phyloP scores from a whole-genome alignment of 1,140 invertebrate species.

The Meloidogyne hapla region DNA sequence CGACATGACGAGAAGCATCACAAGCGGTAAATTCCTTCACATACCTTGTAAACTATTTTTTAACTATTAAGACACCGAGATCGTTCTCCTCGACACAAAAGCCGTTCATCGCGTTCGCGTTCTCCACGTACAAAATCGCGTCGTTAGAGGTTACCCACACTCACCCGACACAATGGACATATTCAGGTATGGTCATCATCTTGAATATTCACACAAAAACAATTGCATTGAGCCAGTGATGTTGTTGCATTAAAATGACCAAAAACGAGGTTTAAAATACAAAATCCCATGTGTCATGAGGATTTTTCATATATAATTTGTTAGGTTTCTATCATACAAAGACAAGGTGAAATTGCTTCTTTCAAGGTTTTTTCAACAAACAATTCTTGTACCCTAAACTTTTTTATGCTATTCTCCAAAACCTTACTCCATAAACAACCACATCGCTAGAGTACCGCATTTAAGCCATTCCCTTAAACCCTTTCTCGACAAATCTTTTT shows the following conservation, averaged over 20 bases:
- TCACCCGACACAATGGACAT: not conserved
- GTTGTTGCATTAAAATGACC: not conserved
- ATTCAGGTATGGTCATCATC: not conserved
- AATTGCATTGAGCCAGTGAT: constrained; percentile 1
- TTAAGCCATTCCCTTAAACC: no score
- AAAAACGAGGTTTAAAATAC: constrained; percentile 1
- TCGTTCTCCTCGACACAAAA: not conserved
- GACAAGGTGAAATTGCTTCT: not conserved
- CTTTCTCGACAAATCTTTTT: no score
- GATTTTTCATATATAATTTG: constrained; percentile 2
- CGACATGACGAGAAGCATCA: not conserved
- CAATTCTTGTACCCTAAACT: not conserved
- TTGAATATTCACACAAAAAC: not conserved
- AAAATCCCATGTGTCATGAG: not conserved
- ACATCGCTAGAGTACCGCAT: no score
- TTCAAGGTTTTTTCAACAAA: not conserved
- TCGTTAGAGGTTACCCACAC: not conserved
- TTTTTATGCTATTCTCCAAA: not conserved
- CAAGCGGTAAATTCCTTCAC: not conserved
- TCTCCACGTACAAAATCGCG: not conserved
- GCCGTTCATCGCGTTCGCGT: not conserved
- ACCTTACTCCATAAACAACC: not conserved
- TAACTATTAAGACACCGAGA: not conserved
- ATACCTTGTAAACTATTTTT: not conserved
- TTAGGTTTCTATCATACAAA: not conserved